Percentiles rank a stretch among this genome's conserved stretches.
Evolutionary conservation across 2,113 vertebrate genomes (phyloP).

Genomic region (Scytalopus superciliaris): DNA sequence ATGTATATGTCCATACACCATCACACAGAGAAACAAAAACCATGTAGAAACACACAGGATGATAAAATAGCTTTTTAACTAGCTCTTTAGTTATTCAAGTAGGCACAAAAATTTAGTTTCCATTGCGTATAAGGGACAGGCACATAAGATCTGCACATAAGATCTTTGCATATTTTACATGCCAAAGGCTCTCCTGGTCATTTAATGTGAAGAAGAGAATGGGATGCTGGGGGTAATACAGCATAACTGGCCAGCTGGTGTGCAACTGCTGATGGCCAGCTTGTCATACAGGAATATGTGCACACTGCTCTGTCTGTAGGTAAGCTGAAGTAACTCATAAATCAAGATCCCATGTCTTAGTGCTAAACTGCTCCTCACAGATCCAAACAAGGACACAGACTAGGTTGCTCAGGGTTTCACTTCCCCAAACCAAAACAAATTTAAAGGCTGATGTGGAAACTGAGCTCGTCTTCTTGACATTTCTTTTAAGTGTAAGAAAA

Average conservation of each 20-base stretch:
- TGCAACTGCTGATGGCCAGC: not conserved
- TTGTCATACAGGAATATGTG: not conserved
- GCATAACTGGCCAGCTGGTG: not conserved
- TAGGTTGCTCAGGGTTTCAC: not conserved
- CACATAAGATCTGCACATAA: not conserved
- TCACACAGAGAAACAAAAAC: not conserved
- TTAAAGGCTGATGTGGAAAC: not conserved
- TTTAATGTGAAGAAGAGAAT: not conserved
- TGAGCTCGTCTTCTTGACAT: not conserved
- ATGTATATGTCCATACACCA: not conserved
- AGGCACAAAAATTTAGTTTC: not conserved
- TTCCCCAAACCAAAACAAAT: not conserved
- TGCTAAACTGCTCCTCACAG: not conserved
- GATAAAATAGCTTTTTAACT: not conserved
- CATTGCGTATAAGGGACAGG: not conserved
- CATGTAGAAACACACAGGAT: not conserved
- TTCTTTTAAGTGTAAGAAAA: not conserved
- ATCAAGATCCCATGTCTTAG: not conserved
- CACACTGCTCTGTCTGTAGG: not conserved
- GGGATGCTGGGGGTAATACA: not conserved
- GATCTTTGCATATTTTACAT: not conserved
- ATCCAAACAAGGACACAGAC: not conserved
- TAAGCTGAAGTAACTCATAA: not conserved
- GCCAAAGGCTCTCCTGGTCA: not conserved
- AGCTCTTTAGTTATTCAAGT: not conserved